Conservation (phyloP, 2,113 vertebrate species). For the Dermatemys mawii region DNA sequence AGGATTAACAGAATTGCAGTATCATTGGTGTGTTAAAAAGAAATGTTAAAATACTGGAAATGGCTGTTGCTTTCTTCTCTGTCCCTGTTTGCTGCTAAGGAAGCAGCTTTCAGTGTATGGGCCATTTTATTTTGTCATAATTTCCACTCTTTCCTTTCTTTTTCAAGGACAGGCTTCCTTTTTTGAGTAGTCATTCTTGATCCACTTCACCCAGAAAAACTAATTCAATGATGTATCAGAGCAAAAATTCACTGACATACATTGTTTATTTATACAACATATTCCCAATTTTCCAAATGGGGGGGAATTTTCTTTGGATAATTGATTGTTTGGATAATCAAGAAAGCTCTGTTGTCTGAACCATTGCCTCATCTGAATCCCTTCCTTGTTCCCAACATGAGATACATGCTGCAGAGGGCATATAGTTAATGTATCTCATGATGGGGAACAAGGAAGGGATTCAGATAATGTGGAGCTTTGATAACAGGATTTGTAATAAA, state of each 20-base stretch:
- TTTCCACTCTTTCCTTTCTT: constrained; percentile 7
- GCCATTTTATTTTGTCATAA: not conserved
- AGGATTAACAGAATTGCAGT: not conserved
- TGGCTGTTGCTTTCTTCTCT: not conserved
- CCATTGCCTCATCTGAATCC: not conserved
- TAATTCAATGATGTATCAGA: not conserved
- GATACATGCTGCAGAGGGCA: not conserved
- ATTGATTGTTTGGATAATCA: not conserved
- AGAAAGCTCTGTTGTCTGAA: not conserved
- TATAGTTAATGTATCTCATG: not conserved
- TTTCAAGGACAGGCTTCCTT: constrained; percentile 23
- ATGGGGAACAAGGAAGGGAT: not conserved
- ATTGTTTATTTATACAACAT: constrained; percentile 8
- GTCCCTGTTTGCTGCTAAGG: constrained; percentile 8
- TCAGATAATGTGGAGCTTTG: not conserved
- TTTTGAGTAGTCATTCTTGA: not conserved
- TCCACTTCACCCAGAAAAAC: constrained; percentile 32
- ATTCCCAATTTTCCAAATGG: not conserved
- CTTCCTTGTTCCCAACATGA: not conserved
- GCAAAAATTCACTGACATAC: not conserved
- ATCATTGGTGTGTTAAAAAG: not conserved
- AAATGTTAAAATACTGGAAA: constrained; percentile 1
- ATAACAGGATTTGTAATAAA: not conserved
- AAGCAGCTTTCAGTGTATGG: not conserved
- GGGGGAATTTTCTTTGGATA: not conserved